These are phyloP conservation scores for Oxygymnocypris stewartii DNA, from an alignment of 2,113 vertebrate genomes.

Conservation along the genomic window DNA sequence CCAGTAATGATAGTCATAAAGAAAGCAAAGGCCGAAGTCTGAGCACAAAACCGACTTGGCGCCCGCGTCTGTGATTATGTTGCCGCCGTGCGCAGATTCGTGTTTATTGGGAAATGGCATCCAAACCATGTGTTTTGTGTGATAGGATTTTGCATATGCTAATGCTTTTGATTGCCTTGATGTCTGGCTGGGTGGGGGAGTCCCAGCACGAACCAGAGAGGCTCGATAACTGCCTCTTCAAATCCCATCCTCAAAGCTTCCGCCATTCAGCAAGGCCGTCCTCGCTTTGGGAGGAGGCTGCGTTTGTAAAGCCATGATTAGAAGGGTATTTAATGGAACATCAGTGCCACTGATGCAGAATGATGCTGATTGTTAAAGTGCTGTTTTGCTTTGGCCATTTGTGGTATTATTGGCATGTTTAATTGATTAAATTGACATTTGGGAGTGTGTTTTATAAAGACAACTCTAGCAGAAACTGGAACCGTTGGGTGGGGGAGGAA, in stretches of 20 bases:
- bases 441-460: slow-evolving; percentile 30
- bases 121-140: slow-evolving; percentile 57
- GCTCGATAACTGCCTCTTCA: slow-evolving; percentile 56
- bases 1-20: slow-evolving; percentile 57
- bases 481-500: background rate
- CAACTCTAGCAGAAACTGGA: slow-evolving; percentile 17
- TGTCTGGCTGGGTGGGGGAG: slow-evolving; percentile 48
- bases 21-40: slow-evolving; percentile 22
- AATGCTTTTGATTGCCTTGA: slow-evolving; percentile 60
- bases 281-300: slow-evolving; percentile 43
- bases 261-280: slow-evolving; percentile 36
- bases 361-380: slow-evolving; percentile 47
- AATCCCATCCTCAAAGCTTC: slow-evolving; percentile 48
- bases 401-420: slow-evolving; percentile 27
- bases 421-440: slow-evolving; percentile 49
- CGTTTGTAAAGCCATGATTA: slow-evolving; percentile 49
- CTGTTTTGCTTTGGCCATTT: slow-evolving; percentile 47
- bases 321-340: slow-evolving; percentile 50
- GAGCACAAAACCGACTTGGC: slow-evolving; percentile 43
- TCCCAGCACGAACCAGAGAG: slow-evolving; percentile 40
- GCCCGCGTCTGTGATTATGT: slow-evolving; percentile 41
- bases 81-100: slow-evolving; percentile 44
- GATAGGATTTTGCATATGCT: slow-evolving; percentile 62
- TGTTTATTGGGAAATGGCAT: slow-evolving; percentile 57
- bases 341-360: slow-evolving; percentile 46